Evolutionary conservation across 2,113 vertebrate genomes (phyloP).

Genomic region (Hirundichthys speculiger): DNA sequence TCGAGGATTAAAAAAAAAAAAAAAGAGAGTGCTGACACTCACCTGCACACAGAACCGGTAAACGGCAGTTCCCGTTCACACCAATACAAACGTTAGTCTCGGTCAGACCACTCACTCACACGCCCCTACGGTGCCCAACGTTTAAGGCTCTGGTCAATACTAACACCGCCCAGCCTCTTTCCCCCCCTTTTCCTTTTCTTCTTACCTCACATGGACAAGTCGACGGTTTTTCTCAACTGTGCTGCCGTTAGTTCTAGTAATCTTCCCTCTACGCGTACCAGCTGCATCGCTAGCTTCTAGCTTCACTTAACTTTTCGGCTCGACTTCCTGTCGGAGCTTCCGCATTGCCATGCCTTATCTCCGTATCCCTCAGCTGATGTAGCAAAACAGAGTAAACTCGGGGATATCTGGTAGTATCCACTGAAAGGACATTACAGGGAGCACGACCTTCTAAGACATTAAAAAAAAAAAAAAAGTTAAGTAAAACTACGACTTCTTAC

Average conservation of each 20-base stretch:
- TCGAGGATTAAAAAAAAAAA: no score
- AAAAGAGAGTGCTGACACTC: conserved; percentile 5
- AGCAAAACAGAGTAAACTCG: not conserved
- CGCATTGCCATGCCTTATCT: conserved; percentile 61
- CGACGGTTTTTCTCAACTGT: not conserved
- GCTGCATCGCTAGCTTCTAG: conserved; percentile 24
- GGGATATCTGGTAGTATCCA: not conserved
- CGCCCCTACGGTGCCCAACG: conserved; percentile 15
- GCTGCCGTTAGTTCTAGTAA: conserved; percentile 11
- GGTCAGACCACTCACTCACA: conserved; percentile 12
- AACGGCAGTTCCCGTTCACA: not conserved
- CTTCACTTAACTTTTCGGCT: conserved; percentile 33
- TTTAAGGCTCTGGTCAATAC: not conserved
- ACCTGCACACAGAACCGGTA: conserved; percentile 15
- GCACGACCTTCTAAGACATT: not conserved
- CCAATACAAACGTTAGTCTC: conserved; percentile 11
- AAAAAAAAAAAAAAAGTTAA: not conserved
- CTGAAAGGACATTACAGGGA: not conserved
- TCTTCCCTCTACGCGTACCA: not conserved
- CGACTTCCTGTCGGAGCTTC: conserved; percentile 71
- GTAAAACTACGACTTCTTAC: not conserved
- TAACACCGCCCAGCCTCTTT: conserved; percentile 5
- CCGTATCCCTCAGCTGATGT: conserved; percentile 29
- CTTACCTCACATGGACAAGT: conserved; percentile 33
- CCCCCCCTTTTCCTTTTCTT: not conserved